Percentiles rank a stretch among this genome's conserved stretches.
These are phyloP conservation scores for Phasia obesa DNA, from an alignment of 2,888 invertebrate species.

Conservation along the genomic window DNA sequence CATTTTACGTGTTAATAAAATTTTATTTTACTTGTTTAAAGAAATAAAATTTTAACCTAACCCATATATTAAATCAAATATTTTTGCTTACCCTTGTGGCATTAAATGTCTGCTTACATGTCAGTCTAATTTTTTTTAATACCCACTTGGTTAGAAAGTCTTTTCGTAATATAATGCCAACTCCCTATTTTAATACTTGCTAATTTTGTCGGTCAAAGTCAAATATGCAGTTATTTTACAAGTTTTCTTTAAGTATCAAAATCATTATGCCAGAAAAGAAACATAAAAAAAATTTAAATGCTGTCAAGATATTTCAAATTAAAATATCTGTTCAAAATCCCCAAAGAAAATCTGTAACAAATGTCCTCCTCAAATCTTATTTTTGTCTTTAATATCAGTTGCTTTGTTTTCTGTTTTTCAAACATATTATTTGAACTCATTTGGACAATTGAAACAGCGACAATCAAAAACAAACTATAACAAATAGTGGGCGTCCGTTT, in stretches of 20 bases:
- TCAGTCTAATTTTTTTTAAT: not conserved
- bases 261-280: constrained; percentile 35
- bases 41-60: too few relatives aligned
- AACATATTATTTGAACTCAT: constrained; percentile 40
- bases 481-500: constrained; percentile 73
- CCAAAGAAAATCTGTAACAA: constrained; percentile 23
- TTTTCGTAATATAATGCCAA: not conserved
- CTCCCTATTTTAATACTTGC: not conserved
- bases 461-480: constrained; percentile 18
- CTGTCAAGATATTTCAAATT: constrained; percentile 58
- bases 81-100: too few relatives aligned
- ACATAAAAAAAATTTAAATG: constrained; percentile 37
- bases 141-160: constrained; percentile 4
- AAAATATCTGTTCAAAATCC: constrained; percentile 42
- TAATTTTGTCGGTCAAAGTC: constrained; percentile 57
- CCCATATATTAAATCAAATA: too few relatives aligned
- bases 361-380: constrained; percentile 47
- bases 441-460: constrained; percentile 37
- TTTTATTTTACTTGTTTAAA: too few relatives aligned
- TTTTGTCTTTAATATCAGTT: constrained; percentile 1
- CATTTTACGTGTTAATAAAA: too few relatives aligned
- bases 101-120: too few relatives aligned
- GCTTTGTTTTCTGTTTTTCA: not conserved
- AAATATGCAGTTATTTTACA: constrained; percentile 26
- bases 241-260: constrained; percentile 9